Percentiles rank a stretch among this genome's conserved stretches.
phyloP scores from a whole-genome alignment of 2,113 vertebrate species.

The Oncorhynchus gorbuscha region DNA sequence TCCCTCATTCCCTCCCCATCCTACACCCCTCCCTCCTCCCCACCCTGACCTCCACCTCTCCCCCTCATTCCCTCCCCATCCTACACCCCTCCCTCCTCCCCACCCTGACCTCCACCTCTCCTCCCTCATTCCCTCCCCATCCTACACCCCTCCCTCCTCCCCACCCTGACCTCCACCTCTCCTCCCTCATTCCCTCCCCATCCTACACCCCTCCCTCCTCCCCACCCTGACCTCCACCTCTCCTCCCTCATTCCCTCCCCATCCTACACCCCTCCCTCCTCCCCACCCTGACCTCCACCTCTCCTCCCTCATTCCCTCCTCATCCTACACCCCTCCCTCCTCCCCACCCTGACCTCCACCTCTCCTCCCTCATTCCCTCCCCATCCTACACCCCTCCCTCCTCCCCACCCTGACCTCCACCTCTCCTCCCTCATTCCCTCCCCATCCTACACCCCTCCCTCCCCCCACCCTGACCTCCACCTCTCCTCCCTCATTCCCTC shows the following conservation, averaged over 20 bases:
- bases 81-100: constrained; percentile 32
- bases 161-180: constrained; percentile 32
- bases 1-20: constrained; percentile 45
- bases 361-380: neutral
- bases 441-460: constrained; percentile 4
- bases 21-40: constrained; percentile 32
- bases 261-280: constrained; percentile 21
- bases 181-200: neutral
- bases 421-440: neutral
- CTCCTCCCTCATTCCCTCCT: neutral
- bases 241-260: neutral
- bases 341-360: constrained; percentile 42
- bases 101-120: constrained; percentile 32
- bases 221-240: constrained; percentile 35
- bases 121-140: neutral
- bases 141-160: constrained; percentile 30
- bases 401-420: constrained; percentile 43
- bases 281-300: constrained; percentile 40
- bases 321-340: constrained; percentile 14
- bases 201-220: constrained; percentile 27
- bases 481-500: neutral
- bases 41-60: constrained; percentile 36
- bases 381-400: constrained; percentile 8
- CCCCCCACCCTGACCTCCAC: constrained; percentile 41
- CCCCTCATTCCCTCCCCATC: neutral